phyloP scores from a whole-genome alignment of 2,113 vertebrate genomes.

The Montifringilla adamsi region DNA sequence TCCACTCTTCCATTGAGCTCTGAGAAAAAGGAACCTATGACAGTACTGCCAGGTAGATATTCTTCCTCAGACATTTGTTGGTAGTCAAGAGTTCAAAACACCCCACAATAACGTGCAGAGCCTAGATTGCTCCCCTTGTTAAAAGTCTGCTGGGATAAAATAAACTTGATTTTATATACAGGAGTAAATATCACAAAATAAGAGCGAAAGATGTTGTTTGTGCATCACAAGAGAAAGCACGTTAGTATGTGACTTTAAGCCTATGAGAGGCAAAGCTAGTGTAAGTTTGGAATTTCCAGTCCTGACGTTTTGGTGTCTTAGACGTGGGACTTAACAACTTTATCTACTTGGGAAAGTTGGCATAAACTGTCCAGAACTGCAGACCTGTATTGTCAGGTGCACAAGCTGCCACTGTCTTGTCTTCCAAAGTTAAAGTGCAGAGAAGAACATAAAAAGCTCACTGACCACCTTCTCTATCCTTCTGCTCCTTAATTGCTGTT shows the following conservation, averaged over 20 bases:
- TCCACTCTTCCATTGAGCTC: background rate
- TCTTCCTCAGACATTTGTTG: background rate
- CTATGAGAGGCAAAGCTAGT: background rate
- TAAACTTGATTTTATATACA: background rate
- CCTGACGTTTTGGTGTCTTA: background rate
- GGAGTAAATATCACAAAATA: background rate
- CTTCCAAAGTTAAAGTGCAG: background rate
- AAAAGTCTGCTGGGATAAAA: background rate
- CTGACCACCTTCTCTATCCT: background rate
- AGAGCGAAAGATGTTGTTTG: background rate
- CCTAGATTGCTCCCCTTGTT: background rate
- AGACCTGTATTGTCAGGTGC: background rate
- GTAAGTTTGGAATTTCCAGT: background rate
- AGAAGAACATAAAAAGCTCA: background rate
- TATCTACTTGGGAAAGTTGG: background rate
- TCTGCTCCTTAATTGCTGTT: background rate
- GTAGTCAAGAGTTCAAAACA: background rate
- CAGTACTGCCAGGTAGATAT: background rate
- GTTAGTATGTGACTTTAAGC: background rate
- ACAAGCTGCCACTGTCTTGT: background rate
- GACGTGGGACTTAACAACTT: rapidly evolving
- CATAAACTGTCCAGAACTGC: background rate
- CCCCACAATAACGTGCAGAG: background rate
- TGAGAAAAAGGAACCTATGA: background rate
- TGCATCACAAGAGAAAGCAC: background rate